Evolutionary conservation across 2,797 vertebrate genomes (phyloP).

Genomic region (Coregonus suidteri): DNA sequence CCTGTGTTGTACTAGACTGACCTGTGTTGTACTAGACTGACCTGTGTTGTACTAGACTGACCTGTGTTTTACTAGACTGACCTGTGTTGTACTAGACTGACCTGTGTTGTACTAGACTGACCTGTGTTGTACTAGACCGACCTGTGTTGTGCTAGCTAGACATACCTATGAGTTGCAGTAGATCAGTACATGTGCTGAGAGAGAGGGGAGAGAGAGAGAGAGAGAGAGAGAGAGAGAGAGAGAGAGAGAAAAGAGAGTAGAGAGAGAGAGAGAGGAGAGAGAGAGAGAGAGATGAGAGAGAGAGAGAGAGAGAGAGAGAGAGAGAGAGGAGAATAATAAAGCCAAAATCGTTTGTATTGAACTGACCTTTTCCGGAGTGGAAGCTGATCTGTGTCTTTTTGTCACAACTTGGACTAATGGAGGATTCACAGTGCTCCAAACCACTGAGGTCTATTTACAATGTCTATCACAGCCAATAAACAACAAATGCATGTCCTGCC

Average conservation of each 20-base stretch:
- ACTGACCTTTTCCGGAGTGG: neutral
- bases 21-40: no score
- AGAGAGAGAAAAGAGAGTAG: no score
- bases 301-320: constrained; percentile 1
- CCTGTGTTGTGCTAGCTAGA: no score
- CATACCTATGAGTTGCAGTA: no score
- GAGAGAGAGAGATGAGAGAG: constrained; percentile 5
- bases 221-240: no score
- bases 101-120: no score
- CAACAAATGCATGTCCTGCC: neutral
- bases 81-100: no score
- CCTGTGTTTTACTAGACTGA: no score
- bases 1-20: no score
- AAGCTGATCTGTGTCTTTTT: constrained; percentile 14
- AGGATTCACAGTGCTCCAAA: neutral
- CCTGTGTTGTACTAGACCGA: no score
- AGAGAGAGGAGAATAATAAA: constrained; percentile 3
- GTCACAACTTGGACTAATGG: constrained; percentile 4
- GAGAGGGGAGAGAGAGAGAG: neutral
- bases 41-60: no score
- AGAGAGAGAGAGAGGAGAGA: neutral
- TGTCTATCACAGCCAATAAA: constrained; percentile 15
- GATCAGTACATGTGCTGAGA: neutral
- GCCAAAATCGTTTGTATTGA: neutral
- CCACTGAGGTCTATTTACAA: no score